Evolutionary conservation across 2,797 vertebrate genomes (phyloP), one percentile per base, ranked within the genome.

Genomic region (Crocidura indochinensis): DNA sequence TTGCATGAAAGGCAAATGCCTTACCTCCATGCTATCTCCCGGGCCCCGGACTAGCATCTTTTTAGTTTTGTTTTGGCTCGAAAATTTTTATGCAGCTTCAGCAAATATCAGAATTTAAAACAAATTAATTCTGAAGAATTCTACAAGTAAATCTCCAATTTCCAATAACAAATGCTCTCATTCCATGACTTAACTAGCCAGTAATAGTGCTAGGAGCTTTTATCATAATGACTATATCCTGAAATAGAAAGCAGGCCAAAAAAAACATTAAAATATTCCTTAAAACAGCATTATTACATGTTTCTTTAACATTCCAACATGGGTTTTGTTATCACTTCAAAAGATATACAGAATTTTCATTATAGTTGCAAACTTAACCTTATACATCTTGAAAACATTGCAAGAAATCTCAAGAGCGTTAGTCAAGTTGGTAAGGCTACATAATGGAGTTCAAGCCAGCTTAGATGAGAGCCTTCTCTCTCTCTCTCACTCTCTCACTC

Each of bases 101-200:
- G 98, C 98, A 97, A 98, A 98, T 97, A 97, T 96, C 97, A 96
- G 97, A 98, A 98, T 98, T 98, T 98, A 97, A 98, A 98, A 98
- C 38, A 38, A 97, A 98, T 97, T 97, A 98, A 98, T 97, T 97
- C 97, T 97, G 97, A 95, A 97, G 97, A 97, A 97, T 97, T 97
- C 98, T 97, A 98, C 97, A 97, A 97, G 97, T 97, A 96, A 97
- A 96, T 94, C 96, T 91, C 84, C 75, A 96, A 81, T 94, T 96
- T 97, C 96, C 97, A 98, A 98, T 98, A 97, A 96, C 97, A 98
- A 97, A 97, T 95, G 95, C 97, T 97, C 97, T 96, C 96, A 96
- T 96, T 96, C 96, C 91, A 96, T 96, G 97, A 97, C 97, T 97
- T 97, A 98, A 98, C 98, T 38, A 38, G 38, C 38, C 38, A 97